A percentile compares a stretch with the other conserved stretches of the same genome.
phyloP scores from a whole-genome alignment of 2,797 vertebrate species.

The Euphonia xanthogaster region DNA sequence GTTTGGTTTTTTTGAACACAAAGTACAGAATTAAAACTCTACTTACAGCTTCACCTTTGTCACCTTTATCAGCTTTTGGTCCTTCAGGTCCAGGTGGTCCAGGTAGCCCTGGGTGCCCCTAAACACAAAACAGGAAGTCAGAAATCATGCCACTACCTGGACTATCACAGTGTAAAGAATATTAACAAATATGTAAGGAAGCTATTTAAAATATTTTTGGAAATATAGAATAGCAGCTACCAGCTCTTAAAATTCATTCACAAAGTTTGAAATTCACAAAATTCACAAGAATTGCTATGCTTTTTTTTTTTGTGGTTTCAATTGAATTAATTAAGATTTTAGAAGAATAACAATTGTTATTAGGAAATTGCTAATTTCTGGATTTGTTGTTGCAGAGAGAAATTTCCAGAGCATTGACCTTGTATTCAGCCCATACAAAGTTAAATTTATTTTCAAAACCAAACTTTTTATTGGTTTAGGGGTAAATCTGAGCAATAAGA shows the following conservation, averaged over 20 bases:
- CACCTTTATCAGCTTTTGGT: slow-evolving; percentile 78
- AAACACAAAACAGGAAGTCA: not conserved
- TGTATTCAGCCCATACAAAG: not conserved
- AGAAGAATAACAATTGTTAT: not conserved
- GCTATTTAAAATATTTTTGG: not conserved
- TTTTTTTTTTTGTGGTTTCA: not conserved
- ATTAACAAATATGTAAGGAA: not conserved
- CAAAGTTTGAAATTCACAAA: not conserved
- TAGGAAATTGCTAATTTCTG: not conserved
- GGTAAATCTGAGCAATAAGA: not conserved
- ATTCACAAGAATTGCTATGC: not conserved
- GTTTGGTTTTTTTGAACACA: not conserved
- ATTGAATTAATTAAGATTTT: not conserved
- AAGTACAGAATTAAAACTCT: not conserved
- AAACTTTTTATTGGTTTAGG: not conserved
- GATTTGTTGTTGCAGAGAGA: not conserved
- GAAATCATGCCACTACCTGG: not conserved
- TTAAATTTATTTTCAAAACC: not conserved
- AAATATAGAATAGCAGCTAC: not conserved
- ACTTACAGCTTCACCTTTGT: slow-evolving; percentile 81
- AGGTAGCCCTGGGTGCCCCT: slow-evolving; percentile 79
- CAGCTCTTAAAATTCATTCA: not conserved
- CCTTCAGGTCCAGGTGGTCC: slow-evolving; percentile 79
- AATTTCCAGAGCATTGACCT: not conserved
- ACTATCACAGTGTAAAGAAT: not conserved